Conservation (phyloP, 2,797 vertebrate species). For the Ispidina picta region DNA sequence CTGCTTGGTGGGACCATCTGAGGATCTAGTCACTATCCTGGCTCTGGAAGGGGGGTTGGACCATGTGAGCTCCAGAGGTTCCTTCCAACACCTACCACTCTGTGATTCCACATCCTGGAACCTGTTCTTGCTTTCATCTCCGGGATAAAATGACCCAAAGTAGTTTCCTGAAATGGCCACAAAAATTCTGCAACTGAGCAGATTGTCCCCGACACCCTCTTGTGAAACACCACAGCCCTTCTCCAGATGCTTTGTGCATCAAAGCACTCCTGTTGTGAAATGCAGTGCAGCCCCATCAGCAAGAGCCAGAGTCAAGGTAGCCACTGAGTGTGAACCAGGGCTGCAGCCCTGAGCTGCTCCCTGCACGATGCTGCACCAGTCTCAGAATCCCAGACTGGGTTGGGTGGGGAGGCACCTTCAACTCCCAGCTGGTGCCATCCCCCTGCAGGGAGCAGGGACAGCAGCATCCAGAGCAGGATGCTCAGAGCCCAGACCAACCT, state of each 20-base stretch:
- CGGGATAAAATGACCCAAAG: not conserved
- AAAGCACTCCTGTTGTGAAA: not conserved
- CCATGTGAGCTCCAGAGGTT: too few relatives aligned
- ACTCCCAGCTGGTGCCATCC: not conserved
- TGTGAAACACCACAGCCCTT: not conserved
- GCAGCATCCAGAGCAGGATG: not conserved
- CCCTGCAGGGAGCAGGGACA: not conserved
- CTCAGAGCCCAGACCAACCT: not conserved
- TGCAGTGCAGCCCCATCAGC: accelerated
- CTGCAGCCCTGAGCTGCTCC: not conserved
- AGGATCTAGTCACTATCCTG: too few relatives aligned
- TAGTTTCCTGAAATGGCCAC: not conserved
- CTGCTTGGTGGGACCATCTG: not conserved
- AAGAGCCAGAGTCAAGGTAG: not conserved
- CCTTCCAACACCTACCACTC: too few relatives aligned
- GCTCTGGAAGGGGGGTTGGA: not conserved
- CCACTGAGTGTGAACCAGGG: accelerated
- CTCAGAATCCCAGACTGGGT: not conserved
- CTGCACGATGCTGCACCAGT: accelerated
- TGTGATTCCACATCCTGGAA: too few relatives aligned
- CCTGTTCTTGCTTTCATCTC: not conserved
- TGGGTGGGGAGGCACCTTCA: not conserved
- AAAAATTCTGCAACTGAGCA: not conserved
- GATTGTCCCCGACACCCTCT: not conserved
- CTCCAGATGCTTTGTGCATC: not conserved